A percentile compares a stretch with the other conserved stretches of the same genome.
These are phyloP conservation scores for Procambarus clarkii DNA, from an alignment of 1,140 invertebrate genomes.

Conservation along the genomic window DNA sequence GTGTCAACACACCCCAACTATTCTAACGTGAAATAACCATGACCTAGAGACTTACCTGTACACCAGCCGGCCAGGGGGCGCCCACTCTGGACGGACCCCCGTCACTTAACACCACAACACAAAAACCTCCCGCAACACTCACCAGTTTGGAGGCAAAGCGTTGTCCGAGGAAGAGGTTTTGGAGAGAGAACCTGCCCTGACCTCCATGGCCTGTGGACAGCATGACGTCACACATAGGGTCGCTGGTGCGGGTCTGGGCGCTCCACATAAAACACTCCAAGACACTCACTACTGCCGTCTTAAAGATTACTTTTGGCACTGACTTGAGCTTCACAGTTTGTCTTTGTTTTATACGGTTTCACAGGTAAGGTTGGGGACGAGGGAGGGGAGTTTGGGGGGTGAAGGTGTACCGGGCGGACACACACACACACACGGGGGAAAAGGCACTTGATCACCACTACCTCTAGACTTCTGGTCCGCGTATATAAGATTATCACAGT, in stretches of 20 bases:
- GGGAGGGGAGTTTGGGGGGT: background rate
- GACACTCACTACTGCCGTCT: background rate
- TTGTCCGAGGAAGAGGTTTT: constrained; percentile 58
- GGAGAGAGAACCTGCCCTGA: constrained; percentile 54
- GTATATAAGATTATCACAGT: background rate
- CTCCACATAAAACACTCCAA: constrained; percentile 19
- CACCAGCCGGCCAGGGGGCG: too few species aligned
- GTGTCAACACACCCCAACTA: too few species aligned
- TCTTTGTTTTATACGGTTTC: background rate
- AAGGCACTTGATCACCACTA: constrained; percentile 1
- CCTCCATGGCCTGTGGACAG: constrained; percentile 48
- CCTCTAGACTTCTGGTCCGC: background rate
- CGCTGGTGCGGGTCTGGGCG: background rate
- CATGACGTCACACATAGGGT: constrained; percentile 56
- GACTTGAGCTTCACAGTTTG: constrained; percentile 21
- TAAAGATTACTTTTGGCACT: constrained; percentile 26
- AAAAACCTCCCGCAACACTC: too few species aligned
- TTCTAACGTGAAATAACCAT: too few species aligned
- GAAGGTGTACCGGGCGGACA: too few species aligned
- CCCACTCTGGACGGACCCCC: too few species aligned
- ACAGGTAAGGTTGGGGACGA: background rate
- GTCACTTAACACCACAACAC: too few species aligned
- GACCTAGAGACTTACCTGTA: too few species aligned
- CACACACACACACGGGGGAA: background rate
- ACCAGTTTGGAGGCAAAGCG: constrained; percentile 57